Conservation (phyloP, 64 coral and sea anemone genomes). For the Trachythela sp. region DNA sequence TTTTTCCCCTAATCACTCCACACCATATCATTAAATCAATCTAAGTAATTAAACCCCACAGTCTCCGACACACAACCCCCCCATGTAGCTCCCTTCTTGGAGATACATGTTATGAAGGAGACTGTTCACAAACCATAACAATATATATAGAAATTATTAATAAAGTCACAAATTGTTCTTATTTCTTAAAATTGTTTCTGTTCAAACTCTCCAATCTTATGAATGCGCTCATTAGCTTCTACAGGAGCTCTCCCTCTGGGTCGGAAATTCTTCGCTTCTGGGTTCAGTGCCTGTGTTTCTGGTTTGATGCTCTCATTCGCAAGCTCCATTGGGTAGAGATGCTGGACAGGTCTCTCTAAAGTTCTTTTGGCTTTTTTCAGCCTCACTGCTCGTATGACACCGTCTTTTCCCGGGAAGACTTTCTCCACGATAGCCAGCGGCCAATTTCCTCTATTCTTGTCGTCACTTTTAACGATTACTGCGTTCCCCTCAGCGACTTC, state of each 20-base stretch:
- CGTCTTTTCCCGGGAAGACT: constrained; percentile 32
- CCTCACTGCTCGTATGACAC: constrained; percentile 23
- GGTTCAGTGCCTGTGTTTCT: background rate
- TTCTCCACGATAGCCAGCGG: constrained; percentile 17
- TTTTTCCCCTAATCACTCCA: no score
- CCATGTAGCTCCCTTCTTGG: background rate
- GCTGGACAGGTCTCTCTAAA: constrained; percentile 38
- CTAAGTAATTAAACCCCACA: background rate
- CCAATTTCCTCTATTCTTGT: constrained; percentile 50
- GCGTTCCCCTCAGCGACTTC: constrained; percentile 10
- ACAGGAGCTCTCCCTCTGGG: constrained; percentile 22
- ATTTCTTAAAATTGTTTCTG: background rate
- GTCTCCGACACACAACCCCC: constrained; percentile 2
- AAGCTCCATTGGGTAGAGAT: constrained; percentile 43
- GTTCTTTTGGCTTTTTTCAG: constrained; percentile 31
- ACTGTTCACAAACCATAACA: background rate
- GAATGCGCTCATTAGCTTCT: background rate
- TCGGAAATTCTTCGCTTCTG: constrained; percentile 10
- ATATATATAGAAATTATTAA: background rate
- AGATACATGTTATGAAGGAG: constrained; percentile 3
- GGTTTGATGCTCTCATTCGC: background rate
- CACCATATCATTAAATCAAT: no score
- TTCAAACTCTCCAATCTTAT: background rate
- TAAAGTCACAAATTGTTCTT: background rate
- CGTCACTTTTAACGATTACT: constrained; percentile 32